Evolutionary conservation across 2,113 vertebrate species (phyloP), one percentile per base, ranked within the genome.

Genomic region (Callipepla squamata): DNA sequence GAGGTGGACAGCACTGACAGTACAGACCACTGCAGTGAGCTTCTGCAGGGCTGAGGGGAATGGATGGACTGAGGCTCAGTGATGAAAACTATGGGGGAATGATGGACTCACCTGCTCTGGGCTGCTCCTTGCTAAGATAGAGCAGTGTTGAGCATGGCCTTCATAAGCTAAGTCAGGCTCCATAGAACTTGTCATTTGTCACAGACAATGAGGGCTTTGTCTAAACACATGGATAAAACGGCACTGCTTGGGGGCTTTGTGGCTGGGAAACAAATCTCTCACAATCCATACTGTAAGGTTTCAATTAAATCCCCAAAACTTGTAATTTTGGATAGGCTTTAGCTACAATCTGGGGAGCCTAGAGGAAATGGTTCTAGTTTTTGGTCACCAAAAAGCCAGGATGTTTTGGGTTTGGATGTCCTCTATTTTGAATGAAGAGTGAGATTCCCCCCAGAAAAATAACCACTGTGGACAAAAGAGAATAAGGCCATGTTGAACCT

Each of bases 251-350:
- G 75, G 84, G 45, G 36, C 63, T 92, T 42, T 23, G 81, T 1
- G n/a, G 92, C 61, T 72, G 62, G 90, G 75, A 95, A 94, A 85
- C 18, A 42, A 34, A 77, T 63, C 70, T 36, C 23, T 50, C 7
- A 12, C 9, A 3, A 61, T 84, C 65, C 65, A 34, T 58, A 89
- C 63, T 73, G 19, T 18, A 91, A 68, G 44, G 62, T 47, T 74
- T 23, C 93, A 25, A 72, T 40, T 67, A 17, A 82, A 45, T 15
- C 2, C 12, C 74, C 79, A 2, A 76, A 58, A 63, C 53, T 18
- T 26, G 59, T 75, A 82, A 89, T 95, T 94, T 85, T 68, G 92
- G 94, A 84, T 75, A 82, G 67, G 44, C 38, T 80, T 76, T 45
- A 73, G 44, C 72, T 73, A 70, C 20, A 45, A 73, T 63, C 48